Evolutionary conservation across 2,113 vertebrate species (phyloP).

Genomic region (Tauraco erythrolophus): DNA sequence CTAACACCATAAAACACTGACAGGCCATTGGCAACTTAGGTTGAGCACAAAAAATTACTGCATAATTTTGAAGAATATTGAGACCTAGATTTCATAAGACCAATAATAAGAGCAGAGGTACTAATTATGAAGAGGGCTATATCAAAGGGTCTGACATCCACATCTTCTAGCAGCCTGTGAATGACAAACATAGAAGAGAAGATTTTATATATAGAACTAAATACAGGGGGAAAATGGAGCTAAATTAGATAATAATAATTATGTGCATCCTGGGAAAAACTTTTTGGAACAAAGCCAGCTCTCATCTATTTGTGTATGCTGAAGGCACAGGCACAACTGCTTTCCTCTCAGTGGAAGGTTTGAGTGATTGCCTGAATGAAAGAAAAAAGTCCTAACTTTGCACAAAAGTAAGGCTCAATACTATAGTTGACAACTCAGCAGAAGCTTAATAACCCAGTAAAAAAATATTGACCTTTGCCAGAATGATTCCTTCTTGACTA

Average conservation of each 20-base stretch:
- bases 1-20: background rate
- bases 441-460: background rate
- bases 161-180: background rate
- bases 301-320: background rate
- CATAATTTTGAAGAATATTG: background rate
- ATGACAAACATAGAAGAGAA: background rate
- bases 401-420: background rate
- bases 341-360: background rate
- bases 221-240: background rate
- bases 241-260: background rate
- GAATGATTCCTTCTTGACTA: background rate
- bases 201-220: background rate
- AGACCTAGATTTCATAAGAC: background rate
- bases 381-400: background rate
- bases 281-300: constrained; percentile 16
- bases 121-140: background rate
- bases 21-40: background rate
- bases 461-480: background rate
- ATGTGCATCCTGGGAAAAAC: background rate
- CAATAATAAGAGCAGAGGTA: background rate
- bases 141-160: background rate
- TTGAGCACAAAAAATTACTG: background rate
- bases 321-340: background rate
- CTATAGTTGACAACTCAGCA: background rate
- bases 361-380: background rate